Conservation (phyloP, 2,797 vertebrate genomes). For the Pempheris klunzingeri region DNA sequence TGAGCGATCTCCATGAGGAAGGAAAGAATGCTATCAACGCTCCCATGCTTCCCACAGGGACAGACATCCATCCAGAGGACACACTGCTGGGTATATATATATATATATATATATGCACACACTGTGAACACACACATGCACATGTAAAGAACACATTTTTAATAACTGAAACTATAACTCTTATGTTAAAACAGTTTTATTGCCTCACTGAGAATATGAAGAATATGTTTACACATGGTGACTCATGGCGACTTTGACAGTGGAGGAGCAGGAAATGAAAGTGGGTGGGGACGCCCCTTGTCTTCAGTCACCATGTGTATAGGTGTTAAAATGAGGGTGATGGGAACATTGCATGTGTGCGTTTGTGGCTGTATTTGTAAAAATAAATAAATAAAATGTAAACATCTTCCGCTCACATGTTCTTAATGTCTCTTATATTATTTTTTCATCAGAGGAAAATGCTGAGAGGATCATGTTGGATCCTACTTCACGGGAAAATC, state of each 20-base stretch:
- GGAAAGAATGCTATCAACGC: conserved; percentile 96
- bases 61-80: conserved; percentile 93
- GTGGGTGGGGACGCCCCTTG: conserved; percentile 45
- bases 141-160: background rate
- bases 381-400: conserved; percentile 4
- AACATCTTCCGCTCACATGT: background rate
- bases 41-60: conserved; percentile 87
- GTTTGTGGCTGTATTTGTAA: conserved; percentile 3
- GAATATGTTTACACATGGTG: conserved; percentile 32
- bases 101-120: too few species aligned
- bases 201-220: background rate
- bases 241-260: conserved; percentile 29
- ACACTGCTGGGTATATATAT: conserved; percentile 88
- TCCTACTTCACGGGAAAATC: conserved; percentile 92
- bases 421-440: conserved; percentile 1
- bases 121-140: background rate
- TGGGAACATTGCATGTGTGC: background rate
- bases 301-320: conserved; percentile 46
- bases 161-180: background rate
- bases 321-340: conserved; percentile 24
- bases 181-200: background rate
- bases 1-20: conserved; percentile 96
- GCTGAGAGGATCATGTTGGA: conserved; percentile 97
- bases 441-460: conserved; percentile 91
- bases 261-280: conserved; percentile 76